Evolutionary conservation across 2,888 invertebrate genomes (phyloP).

Genomic region (Lithophane ornitopus): DNA sequence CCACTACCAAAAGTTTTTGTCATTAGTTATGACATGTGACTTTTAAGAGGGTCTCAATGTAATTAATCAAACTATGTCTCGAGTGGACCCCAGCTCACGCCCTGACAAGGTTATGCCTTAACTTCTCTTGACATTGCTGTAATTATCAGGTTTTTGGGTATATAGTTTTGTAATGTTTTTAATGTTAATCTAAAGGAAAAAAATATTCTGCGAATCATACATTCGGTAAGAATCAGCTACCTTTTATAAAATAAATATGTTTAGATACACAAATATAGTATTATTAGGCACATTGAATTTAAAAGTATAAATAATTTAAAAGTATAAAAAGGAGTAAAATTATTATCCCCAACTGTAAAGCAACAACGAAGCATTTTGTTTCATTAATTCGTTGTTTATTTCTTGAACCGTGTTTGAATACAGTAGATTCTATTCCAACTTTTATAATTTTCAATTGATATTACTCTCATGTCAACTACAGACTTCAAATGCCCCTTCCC

Average conservation of each 20-base stretch:
- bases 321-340: neutral
- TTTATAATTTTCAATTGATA: neutral
- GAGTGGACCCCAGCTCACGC: conserved; percentile 72
- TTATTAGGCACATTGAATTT: neutral
- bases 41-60: conserved; percentile 81
- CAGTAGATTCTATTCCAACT: neutral
- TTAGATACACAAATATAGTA: neutral
- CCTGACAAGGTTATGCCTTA: conserved; percentile 72
- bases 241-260: neutral
- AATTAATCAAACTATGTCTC: conserved; percentile 82
- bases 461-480: neutral
- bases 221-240: neutral
- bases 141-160: conserved; percentile 57
- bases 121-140: conserved; percentile 69
- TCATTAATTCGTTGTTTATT: neutral
- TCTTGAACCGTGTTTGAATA: neutral
- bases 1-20: conserved; percentile 76
- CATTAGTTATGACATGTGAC: conserved; percentile 81
- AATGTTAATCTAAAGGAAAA: neutral
- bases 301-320: too few species aligned
- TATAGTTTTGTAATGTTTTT: conserved; percentile 39
- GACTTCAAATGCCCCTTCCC: neutral
- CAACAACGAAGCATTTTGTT: neutral
- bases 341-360: neutral
- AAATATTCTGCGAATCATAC: neutral